Percentiles rank a stretch among this genome's conserved stretches.
These are phyloP conservation scores for Parthenolecanium corni DNA, from an alignment of 2,888 invertebrate genomes.

Conservation along the genomic window DNA sequence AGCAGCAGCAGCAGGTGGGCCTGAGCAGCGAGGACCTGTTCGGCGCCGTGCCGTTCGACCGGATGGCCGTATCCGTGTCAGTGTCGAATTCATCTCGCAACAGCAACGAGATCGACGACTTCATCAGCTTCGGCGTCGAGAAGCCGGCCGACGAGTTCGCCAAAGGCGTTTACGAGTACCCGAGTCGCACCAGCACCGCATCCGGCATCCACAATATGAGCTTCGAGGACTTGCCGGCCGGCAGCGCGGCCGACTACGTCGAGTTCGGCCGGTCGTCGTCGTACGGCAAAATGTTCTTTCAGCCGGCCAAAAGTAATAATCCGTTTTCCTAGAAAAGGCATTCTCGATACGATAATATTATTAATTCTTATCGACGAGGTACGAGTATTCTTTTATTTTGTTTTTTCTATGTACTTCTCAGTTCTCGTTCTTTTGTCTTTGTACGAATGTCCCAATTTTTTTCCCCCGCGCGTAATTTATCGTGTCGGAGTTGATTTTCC, in stretches of 20 bases:
- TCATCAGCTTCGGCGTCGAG: constrained; percentile 15
- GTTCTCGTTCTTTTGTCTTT: neutral
- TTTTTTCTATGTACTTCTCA: neutral
- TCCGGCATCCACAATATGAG: constrained; percentile 57
- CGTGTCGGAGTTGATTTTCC: too few species aligned
- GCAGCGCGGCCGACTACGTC: constrained; percentile 38
- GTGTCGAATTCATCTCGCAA: neutral
- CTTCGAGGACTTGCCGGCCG: constrained; percentile 60
- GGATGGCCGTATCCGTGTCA: constrained; percentile 3
- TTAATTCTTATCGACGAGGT: too few species aligned
- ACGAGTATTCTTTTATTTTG: neutral
- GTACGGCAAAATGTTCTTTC: neutral
- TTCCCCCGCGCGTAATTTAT: too few species aligned
- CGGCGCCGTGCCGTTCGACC: constrained; percentile 32
- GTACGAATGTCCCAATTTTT: too few species aligned
- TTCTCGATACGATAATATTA: too few species aligned
- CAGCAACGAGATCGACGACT: constrained; percentile 8
- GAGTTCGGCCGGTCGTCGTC: constrained; percentile 30
- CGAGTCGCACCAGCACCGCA: neutral
- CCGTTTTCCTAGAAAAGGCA: constrained; percentile 10
- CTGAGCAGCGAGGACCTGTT: constrained; percentile 30
- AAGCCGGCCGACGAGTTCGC: neutral
- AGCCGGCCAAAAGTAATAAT: constrained; percentile 21
- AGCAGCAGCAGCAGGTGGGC: neutral
- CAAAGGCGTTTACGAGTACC: too few species aligned